These are phyloP conservation scores for Zophobas atratus DNA, from an alignment of 1,140 invertebrate genomes.

Conservation along the genomic window DNA sequence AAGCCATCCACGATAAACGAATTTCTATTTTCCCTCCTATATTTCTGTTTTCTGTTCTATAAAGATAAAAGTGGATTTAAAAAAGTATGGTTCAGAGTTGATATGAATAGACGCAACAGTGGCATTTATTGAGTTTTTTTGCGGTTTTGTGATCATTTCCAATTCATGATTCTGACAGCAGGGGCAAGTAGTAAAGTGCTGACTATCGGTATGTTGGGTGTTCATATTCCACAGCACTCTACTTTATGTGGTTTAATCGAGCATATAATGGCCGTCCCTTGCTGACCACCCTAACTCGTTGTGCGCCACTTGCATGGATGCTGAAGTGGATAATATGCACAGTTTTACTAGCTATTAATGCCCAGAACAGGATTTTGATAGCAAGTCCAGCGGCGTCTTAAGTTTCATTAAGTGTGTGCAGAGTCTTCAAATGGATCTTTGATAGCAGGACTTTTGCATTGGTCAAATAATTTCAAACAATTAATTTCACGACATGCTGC, in stretches of 20 bases:
- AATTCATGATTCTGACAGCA: constrained; percentile 33
- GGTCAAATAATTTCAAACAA: not conserved
- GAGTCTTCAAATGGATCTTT: not conserved
- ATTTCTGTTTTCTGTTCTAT: not conserved
- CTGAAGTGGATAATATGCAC: constrained; percentile 52
- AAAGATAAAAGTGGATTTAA: constrained; percentile 1
- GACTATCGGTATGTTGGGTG: constrained; percentile 46
- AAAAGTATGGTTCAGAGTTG: constrained; percentile 3
- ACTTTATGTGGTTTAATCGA: constrained; percentile 60
- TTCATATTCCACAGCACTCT: constrained; percentile 53
- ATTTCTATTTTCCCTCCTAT: constrained; percentile 26
- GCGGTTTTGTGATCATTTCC: constrained; percentile 8
- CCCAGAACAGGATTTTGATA: constrained; percentile 40
- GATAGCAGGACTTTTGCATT: not conserved
- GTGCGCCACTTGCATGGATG: constrained; percentile 48
- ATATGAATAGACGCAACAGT: not conserved
- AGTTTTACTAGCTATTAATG: constrained; percentile 53
- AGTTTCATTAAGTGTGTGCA: constrained; percentile 9
- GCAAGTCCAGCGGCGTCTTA: not conserved
- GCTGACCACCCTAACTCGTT: constrained; percentile 54
- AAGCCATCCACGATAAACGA: constrained; percentile 23
- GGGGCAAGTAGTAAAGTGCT: constrained; percentile 48
- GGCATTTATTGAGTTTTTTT: constrained; percentile 12
- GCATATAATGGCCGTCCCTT: constrained; percentile 58
- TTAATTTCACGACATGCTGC: too few species aligned